Evolutionary conservation across 1,140 invertebrate species (phyloP).

Genomic region (Apocrypta bakeri): DNA sequence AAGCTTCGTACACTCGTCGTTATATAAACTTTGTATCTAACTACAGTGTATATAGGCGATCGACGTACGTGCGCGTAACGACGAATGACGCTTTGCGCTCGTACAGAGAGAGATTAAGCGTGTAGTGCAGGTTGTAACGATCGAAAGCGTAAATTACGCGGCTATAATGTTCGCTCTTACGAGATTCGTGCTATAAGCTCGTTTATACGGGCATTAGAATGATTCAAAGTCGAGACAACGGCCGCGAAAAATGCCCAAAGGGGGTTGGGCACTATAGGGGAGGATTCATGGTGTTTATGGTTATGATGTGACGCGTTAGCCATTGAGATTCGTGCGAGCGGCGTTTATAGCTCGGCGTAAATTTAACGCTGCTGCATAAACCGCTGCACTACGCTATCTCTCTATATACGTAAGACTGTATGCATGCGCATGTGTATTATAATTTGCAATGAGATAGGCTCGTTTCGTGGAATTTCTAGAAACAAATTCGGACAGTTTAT

Average conservation of each 20-base stretch:
- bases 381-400: not conserved
- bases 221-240: not conserved
- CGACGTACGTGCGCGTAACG: not conserved
- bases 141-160: not conserved
- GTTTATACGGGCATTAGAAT: conserved; percentile 25
- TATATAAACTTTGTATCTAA: not conserved
- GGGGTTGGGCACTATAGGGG: not conserved
- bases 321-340: conserved; percentile 2
- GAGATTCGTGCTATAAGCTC: not conserved
- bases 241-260: not conserved
- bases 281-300: not conserved
- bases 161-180: not conserved
- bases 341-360: conserved; percentile 18
- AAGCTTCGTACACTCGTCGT: not conserved
- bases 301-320: conserved; percentile 32
- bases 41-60: not conserved
- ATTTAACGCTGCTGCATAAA: conserved; percentile 14
- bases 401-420: no score
- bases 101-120: not conserved
- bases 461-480: conserved; percentile 18
- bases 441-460: not conserved
- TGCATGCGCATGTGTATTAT: not conserved
- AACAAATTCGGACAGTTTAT: conserved; percentile 21
- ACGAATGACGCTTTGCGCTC: not conserved
- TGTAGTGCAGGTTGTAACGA: not conserved